Evolutionary conservation across 2,888 invertebrate species (phyloP).

Genomic region (Isoperla grammatica): DNA sequence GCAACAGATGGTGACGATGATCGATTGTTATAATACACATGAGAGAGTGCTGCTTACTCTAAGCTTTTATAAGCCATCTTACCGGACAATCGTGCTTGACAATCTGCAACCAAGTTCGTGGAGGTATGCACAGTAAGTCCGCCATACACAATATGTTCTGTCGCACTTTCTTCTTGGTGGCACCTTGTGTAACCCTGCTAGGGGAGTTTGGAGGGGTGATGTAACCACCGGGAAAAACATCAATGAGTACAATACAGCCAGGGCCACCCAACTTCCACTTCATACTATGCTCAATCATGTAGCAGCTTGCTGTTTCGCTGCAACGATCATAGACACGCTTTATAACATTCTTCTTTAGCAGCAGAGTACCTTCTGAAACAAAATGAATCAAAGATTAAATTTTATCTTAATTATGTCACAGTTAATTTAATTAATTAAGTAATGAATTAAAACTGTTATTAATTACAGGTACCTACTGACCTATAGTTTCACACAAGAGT

Average conservation of each 20-base stretch:
- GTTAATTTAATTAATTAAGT: too few relatives aligned
- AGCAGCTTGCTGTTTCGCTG: constrained; percentile 47
- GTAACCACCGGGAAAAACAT: constrained; percentile 58
- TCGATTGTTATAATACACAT: too few relatives aligned
- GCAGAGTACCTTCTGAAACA: too few relatives aligned
- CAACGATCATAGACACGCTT: constrained; percentile 54
- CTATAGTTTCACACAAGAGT: too few relatives aligned
- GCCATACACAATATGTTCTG: constrained; percentile 60
- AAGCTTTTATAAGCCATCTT: too few relatives aligned
- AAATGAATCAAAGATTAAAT: too few relatives aligned
- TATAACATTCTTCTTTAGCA: constrained; percentile 32
- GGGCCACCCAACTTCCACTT: constrained; percentile 52
- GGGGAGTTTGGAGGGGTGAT: constrained; percentile 43
- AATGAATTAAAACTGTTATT: too few relatives aligned
- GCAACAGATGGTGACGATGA: too few relatives aligned
- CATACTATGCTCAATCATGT: constrained; percentile 46
- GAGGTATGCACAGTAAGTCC: constrained; percentile 49
- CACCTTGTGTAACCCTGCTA: constrained; percentile 43
- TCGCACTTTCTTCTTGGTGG: constrained; percentile 19
- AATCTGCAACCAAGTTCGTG: constrained; percentile 42
- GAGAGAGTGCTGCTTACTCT: too few relatives aligned
- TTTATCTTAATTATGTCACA: too few relatives aligned
- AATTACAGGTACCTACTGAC: too few relatives aligned
- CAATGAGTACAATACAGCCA: constrained; percentile 56
- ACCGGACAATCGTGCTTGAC: background rate